These are phyloP conservation scores for Drosophila pseudoananassae DNA, from an alignment of 1,140 invertebrate genomes.

Conservation along the genomic window DNA sequence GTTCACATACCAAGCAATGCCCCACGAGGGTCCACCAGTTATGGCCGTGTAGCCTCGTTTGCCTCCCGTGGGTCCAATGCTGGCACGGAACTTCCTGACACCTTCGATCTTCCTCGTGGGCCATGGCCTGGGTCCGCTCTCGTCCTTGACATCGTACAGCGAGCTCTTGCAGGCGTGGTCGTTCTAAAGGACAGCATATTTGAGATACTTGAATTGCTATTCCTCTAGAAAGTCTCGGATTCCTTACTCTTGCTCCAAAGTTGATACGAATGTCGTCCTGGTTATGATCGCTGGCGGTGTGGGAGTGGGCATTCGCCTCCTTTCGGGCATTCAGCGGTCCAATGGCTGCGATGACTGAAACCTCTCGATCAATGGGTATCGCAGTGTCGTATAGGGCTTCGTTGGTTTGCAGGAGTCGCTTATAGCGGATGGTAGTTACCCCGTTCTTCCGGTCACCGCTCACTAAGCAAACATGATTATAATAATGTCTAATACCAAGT, in stretches of 20 bases:
- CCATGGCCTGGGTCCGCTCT: slow-evolving; percentile 88
- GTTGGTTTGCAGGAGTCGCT: slow-evolving; percentile 90
- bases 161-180: slow-evolving; percentile 81
- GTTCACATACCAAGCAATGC: slow-evolving; percentile 97
- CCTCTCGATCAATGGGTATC: slow-evolving; percentile 88
- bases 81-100: slow-evolving; percentile 88
- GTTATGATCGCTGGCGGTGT: slow-evolving; percentile 88
- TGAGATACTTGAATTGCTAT: not conserved
- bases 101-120: slow-evolving; percentile 84
- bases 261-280: slow-evolving; percentile 90
- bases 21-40: slow-evolving; percentile 93
- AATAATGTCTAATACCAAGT: no score
- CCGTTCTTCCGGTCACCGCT: slow-evolving; percentile 91
- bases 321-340: slow-evolving; percentile 91
- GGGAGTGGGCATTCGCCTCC: slow-evolving; percentile 92
- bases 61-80: slow-evolving; percentile 93
- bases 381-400: slow-evolving; percentile 89
- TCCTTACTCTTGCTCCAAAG: slow-evolving; percentile 86
- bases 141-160: slow-evolving; percentile 84
- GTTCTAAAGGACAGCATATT: slow-evolving; percentile 41
- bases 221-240: not conserved
- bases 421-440: slow-evolving; percentile 92
- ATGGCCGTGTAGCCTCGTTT: slow-evolving; percentile 91
- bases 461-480: slow-evolving; percentile 74
- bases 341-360: slow-evolving; percentile 94